Base-by-base conservation (phyloP, 2,797 vertebrate genomes). In the Poecilia wingei region DNA sequence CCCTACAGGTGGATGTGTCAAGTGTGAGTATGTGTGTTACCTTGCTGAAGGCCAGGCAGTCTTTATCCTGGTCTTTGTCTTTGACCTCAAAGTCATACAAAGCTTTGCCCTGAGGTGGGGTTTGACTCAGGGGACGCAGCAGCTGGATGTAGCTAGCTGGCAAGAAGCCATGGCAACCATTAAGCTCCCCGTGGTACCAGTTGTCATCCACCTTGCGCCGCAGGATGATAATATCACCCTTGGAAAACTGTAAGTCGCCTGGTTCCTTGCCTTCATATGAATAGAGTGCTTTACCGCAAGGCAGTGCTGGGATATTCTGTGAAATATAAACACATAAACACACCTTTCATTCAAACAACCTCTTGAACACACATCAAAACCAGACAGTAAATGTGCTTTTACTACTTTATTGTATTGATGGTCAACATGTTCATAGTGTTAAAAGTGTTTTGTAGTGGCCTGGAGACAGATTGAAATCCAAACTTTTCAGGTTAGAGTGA, bases 11-110 rank as follows among this genome's bases (percentile, higher is more conserved):
- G 57, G 72, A 53, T 76, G 61, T 82, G 59, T 73, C 6, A 45
- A 45, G 33, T 74, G 68, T 53, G 33, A 76, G 49, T 71, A 31
- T 79, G 70, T 79, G 69, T 28, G 57, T 49, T 75, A 99, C 98
- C 98, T 99, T 99, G 86, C 96, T 97, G 93, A 99, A 99, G 74
- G 97, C 97, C 94, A 99, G 93, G 87, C 98, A 99, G 92, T 99
- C 98, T 91, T 98, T 98, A 92, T 99, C 98, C 93, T 98, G 97
- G 92, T 99, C 98, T 93, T 97, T 97, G 93, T 99, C 98, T 93
- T 98, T 99, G 90, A 99, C 97, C 94, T 99, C 97, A 72, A 99
- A 99, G 95, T 99, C 98, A 0, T 99, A 99, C 91, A 99, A 96
- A 13, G 98, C 98, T 95, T 99, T 99, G 85, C 98, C 98, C 91